A percentile compares a stretch with the other conserved stretches of the same genome.
Conservation (phyloP, 2,113 vertebrate genomes). For the Eulemur macaco region DNA sequence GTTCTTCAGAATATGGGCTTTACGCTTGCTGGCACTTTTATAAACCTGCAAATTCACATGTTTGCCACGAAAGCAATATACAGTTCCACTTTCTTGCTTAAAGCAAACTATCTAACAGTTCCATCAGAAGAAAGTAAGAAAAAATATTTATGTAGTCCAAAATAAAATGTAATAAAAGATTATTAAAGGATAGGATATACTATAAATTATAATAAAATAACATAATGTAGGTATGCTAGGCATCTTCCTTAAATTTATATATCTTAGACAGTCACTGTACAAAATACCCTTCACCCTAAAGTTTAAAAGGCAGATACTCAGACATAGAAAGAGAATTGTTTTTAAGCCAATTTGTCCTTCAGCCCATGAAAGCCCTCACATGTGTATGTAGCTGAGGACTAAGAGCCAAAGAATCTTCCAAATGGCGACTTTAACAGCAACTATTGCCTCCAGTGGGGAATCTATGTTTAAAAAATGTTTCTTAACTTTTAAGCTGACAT, state of each 20-base stretch:
- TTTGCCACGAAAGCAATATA: neutral
- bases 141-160: neutral
- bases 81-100: neutral
- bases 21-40: constrained; percentile 98
- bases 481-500: constrained; percentile 13
- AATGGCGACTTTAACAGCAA: neutral
- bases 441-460: neutral
- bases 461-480: neutral
- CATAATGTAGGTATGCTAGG: neutral
- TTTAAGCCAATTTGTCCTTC: neutral
- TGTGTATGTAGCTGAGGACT: neutral
- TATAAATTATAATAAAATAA: neutral
- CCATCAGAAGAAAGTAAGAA: neutral
- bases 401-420: neutral
- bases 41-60: constrained; percentile 89
- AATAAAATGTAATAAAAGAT: neutral
- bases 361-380: neutral
- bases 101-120: neutral
- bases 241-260: neutral
- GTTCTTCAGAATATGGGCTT: constrained; percentile 99
- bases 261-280: neutral
- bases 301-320: neutral
- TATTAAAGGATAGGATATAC: neutral
- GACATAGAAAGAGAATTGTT: neutral
- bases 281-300: neutral